Evolutionary conservation across 2,113 vertebrate genomes (phyloP).

Genomic region (Cebus imitator): DNA sequence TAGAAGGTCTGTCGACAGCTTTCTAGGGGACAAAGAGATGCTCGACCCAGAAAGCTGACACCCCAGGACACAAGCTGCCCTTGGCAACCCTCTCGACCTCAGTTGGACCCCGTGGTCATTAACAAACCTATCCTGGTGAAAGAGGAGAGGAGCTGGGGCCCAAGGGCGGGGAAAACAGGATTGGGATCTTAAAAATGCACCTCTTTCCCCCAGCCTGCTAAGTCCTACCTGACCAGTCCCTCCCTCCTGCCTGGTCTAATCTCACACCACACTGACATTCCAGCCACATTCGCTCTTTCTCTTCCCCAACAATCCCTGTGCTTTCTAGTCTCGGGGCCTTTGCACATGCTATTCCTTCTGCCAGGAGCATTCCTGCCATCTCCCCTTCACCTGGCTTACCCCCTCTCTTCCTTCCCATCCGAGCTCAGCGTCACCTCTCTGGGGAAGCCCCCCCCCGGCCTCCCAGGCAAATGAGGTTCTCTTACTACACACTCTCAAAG

Average conservation of each 20-base stretch:
- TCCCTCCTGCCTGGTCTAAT: neutral
- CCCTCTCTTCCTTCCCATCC: neutral
- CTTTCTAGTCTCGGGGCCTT: constrained; percentile 32
- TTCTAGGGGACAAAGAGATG: constrained; percentile 25
- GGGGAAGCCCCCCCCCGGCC: neutral
- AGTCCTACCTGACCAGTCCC: neutral
- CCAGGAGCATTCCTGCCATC: neutral
- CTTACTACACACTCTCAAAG: neutral
- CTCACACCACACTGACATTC: neutral
- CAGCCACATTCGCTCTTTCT: neutral
- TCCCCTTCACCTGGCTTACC: neutral
- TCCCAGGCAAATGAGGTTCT: neutral
- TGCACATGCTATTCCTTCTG: neutral
- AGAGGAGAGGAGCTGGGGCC: neutral
- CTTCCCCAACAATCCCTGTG: neutral
- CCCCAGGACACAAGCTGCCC: neutral
- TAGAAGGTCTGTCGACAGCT: neutral
- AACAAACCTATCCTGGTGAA: neutral
- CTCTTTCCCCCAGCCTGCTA: neutral
- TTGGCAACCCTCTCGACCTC: neutral
- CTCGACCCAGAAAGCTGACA: neutral
- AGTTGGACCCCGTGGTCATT: neutral
- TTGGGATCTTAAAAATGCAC: neutral
- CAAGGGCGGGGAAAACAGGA: neutral
- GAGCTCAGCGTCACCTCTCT: neutral